Percentiles rank a stretch among this genome's conserved stretches.
Conservation (phyloP, 2,797 vertebrate genomes). For the Triplophysa yarkandensis region DNA sequence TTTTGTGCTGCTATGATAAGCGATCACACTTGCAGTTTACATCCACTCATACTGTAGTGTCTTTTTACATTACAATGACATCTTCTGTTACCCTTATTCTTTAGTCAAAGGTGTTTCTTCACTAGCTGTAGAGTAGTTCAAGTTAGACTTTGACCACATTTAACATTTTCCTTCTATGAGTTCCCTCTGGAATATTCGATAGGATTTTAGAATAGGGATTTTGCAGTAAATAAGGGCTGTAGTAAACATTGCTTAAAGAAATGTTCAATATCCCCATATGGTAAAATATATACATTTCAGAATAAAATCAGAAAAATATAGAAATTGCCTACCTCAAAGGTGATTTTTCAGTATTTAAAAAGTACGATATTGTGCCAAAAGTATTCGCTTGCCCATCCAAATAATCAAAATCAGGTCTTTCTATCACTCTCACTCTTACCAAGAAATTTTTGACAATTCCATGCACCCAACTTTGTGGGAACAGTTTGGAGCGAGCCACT, state of each 20-base stretch:
- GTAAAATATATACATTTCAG: no score
- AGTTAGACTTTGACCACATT: background rate
- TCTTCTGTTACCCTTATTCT: constrained; percentile 4
- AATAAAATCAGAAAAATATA: no score
- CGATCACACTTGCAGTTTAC: background rate
- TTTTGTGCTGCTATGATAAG: constrained; percentile 4
- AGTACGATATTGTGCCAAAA: no score
- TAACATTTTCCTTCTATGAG: background rate
- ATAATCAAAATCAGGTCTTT: no score
- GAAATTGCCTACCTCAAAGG: no score
- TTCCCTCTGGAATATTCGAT: background rate
- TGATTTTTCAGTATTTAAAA: no score
- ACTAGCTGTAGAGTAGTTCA: background rate
- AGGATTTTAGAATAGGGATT: background rate
- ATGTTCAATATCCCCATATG: background rate
- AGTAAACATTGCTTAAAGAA: background rate
- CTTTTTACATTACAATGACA: background rate
- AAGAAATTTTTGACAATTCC: no score
- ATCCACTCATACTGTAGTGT: background rate
- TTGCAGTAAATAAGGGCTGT: background rate
- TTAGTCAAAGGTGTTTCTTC: background rate
- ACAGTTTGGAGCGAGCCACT: no score
- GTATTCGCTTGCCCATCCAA: no score
- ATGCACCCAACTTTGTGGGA: no score
- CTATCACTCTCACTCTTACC: no score